Evolutionary conservation across 2,888 invertebrate genomes (phyloP).

Genomic region (Pogonocherus hispidulus): DNA sequence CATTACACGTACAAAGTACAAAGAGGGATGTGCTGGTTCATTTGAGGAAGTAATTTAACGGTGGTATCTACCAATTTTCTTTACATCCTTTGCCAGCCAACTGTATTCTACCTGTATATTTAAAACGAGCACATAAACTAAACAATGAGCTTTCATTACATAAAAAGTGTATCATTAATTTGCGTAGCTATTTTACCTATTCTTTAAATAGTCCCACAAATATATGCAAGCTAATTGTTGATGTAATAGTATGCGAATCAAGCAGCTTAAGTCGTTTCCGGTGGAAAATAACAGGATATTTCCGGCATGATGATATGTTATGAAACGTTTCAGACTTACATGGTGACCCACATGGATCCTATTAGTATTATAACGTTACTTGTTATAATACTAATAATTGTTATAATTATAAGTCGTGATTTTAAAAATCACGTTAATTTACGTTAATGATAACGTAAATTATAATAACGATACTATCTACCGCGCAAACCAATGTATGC

Average conservation of each 20-base stretch:
- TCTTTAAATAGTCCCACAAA: constrained; percentile 29
- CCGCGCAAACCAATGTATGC: too few relatives aligned
- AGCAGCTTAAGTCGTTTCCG: constrained; percentile 29
- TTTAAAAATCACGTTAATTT: too few relatives aligned
- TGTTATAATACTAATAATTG: too few relatives aligned
- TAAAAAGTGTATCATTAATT: constrained; percentile 39
- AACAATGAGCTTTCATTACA: constrained; percentile 16
- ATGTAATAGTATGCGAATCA: constrained; percentile 34
- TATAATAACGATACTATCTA: too few relatives aligned
- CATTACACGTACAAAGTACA: too few relatives aligned
- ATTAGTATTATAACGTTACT: neutral
- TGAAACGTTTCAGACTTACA: constrained; percentile 9
- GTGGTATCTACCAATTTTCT: constrained; percentile 4
- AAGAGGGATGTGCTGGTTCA: neutral
- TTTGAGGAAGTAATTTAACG: neutral
- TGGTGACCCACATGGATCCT: constrained; percentile 2
- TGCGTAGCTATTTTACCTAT: constrained; percentile 14
- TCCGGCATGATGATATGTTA: constrained; percentile 26
- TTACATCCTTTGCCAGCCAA: neutral
- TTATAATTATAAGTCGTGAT: too few relatives aligned
- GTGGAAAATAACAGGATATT: constrained; percentile 34
- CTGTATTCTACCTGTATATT: constrained; percentile 7
- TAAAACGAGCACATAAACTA: constrained; percentile 1
- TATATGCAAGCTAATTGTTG: constrained; percentile 29
- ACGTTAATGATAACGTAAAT: too few relatives aligned